Evolutionary conservation across 1,140 invertebrate species (phyloP), one percentile per base, ranked within the genome.

Genomic region (Myzus persicae): DNA sequence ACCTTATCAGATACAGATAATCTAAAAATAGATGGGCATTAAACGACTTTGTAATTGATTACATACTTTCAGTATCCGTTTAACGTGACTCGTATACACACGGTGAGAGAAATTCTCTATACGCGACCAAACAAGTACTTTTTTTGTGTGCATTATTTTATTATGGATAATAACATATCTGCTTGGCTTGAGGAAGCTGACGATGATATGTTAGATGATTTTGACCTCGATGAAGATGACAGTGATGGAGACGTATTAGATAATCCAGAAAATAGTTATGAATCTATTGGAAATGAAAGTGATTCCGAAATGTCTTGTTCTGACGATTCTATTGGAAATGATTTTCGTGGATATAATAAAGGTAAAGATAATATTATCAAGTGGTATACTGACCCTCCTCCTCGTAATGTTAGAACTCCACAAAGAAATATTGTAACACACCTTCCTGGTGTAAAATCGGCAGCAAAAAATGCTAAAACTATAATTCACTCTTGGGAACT

Each of bases 341-440:
- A 87, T 87, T 87, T 87, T 44, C 84, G 84, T 26, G 38, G 38
- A 87, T 87, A 87, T 40, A 40, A 40, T 44, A 40, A 87, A 87
- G 84, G 38, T 38, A 87, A 87, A 38, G 38, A 87, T 87, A 40
- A 87, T 42, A 87, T 87, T 38, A 87, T 81, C 14, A 81, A 81
- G 36, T 81, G 36, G n/a, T 87, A 40, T 59, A 59, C 54, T 59
- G 84, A 40, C 84, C 84, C 42, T 87, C 38, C 40, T 87, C 38
- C 38, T 11, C 40, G 40, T 87, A 24, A 87, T 87, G 40, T 87
- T 36, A 88, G 87, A 51, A 88, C 44, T 88, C 87, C 87, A 88
- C 87, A 38, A 88, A 88, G 42, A 88, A 88, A 88, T 88, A 88
- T 88, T 88, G 87, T 88, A 88, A 88, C 14, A 88, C 87, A 51